Evolutionary conservation across 2,113 vertebrate species (phyloP).

Genomic region (Mormoops blainvillei): DNA sequence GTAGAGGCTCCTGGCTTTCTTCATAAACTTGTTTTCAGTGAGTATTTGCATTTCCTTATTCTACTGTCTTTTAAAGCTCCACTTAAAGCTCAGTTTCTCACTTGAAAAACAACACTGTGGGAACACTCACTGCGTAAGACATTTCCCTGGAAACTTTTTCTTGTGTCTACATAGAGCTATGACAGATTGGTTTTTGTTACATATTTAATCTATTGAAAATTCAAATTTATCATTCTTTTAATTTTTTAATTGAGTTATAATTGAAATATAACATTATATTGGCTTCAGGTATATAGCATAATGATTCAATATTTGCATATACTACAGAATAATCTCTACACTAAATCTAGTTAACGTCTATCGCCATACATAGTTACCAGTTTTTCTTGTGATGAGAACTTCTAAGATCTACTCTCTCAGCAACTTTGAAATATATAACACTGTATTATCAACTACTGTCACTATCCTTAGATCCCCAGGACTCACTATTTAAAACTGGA

Average conservation of each 20-base stretch:
- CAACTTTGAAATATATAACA: background rate
- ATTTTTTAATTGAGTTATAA: background rate
- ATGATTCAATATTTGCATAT: background rate
- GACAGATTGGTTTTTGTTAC: background rate
- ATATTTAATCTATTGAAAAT: background rate
- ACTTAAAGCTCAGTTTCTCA: constrained; percentile 23
- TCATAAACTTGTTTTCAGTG: constrained; percentile 13
- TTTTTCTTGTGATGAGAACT: background rate
- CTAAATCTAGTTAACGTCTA: too few relatives aligned
- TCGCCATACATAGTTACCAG: too few relatives aligned
- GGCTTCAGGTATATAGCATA: background rate
- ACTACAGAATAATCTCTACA: too few relatives aligned
- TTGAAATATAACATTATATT: background rate
- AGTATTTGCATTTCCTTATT: constrained; percentile 11
- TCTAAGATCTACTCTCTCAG: background rate
- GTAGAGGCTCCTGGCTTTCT: constrained; percentile 12
- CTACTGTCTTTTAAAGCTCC: background rate
- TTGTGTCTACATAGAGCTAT: background rate
- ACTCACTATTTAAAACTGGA: background rate
- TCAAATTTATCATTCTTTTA: background rate
- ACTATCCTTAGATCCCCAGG: background rate
- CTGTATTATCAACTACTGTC: background rate
- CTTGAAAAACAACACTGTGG: background rate
- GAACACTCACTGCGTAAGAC: background rate
- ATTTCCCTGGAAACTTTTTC: constrained; percentile 1